Conservation (phyloP, 1,140 invertebrate genomes). For the Scaptomyza hsui region DNA sequence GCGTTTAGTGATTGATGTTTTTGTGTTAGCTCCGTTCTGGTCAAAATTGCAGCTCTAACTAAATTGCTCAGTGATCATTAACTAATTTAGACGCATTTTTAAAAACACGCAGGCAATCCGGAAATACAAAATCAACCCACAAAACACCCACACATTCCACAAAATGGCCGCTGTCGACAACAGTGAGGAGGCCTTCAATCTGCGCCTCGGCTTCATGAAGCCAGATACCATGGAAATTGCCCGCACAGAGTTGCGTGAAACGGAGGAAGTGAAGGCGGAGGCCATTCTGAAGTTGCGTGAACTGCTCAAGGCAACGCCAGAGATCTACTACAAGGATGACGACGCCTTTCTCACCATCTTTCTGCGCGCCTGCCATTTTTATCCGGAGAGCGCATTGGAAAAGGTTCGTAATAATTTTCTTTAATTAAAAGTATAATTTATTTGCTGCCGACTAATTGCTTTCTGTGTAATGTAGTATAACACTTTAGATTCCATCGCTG, state of each 20-base stretch:
- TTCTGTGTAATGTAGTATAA: no score
- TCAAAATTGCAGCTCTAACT: not conserved
- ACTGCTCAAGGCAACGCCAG: conserved; percentile 87
- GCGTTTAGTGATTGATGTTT: not conserved
- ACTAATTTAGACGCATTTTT: conserved; percentile 53
- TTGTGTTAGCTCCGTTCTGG: not conserved
- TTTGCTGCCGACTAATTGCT: no score
- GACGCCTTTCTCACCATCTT: conserved; percentile 91
- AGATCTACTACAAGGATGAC: conserved; percentile 88
- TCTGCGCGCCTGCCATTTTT: conserved; percentile 91
- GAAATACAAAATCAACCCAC: conserved; percentile 1
- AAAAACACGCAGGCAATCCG: conserved; percentile 57
- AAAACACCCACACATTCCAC: conserved; percentile 12
- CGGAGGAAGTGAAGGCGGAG: conserved; percentile 87
- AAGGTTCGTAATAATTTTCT: conserved; percentile 86
- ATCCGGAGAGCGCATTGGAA: conserved; percentile 89
- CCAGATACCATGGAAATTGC: conserved; percentile 86
- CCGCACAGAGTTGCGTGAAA: conserved; percentile 88
- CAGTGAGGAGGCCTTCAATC: conserved; percentile 78
- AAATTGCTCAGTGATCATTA: conserved; percentile 30
- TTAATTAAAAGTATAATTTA: no score
- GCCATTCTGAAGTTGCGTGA: conserved; percentile 87
- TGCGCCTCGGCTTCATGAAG: conserved; percentile 70
- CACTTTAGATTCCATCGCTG: no score
- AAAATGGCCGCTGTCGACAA: conserved; percentile 58